Percentiles rank a stretch among this genome's conserved stretches.
Evolutionary conservation across 2,113 vertebrate species (phyloP).

Genomic region (Actinemys pallida): DNA sequence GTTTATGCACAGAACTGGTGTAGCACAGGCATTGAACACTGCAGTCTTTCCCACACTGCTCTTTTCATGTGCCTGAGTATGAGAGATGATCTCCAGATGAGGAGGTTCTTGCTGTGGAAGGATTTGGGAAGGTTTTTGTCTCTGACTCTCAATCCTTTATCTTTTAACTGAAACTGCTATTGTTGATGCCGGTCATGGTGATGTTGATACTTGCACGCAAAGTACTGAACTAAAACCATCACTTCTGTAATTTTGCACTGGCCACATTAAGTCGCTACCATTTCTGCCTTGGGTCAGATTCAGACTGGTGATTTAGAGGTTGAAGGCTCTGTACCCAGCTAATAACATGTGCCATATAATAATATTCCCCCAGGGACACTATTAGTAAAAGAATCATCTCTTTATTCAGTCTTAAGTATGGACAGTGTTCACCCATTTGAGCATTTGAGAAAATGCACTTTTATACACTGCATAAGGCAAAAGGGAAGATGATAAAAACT

Average conservation of each 20-base stretch:
- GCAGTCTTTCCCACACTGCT: not conserved
- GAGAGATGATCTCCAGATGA: not conserved
- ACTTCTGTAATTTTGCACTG: not conserved
- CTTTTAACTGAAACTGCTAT: not conserved
- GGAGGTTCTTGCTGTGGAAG: rapidly evolving
- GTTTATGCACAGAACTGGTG: not conserved
- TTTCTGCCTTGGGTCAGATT: not conserved
- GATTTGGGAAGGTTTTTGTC: not conserved
- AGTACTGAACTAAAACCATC: not conserved
- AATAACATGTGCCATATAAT: not conserved
- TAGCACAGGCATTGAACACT: not conserved
- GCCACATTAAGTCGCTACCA: not conserved
- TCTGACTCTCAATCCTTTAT: not conserved
- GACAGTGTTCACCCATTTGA: not conserved
- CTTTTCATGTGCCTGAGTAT: rapidly evolving
- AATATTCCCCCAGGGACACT: not conserved
- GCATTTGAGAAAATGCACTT: not conserved
- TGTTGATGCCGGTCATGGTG: not conserved
- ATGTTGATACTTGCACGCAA: not conserved
- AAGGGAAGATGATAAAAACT: not conserved
- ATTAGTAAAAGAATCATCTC: not conserved
- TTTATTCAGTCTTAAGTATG: not conserved
- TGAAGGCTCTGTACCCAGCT: not conserved
- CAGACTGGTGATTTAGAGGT: not conserved
- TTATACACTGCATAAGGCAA: not conserved